Percentiles rank a stretch among this genome's conserved stretches.
Evolutionary conservation across 2,113 vertebrate genomes (phyloP).

Genomic region (Solea senegalensis): DNA sequence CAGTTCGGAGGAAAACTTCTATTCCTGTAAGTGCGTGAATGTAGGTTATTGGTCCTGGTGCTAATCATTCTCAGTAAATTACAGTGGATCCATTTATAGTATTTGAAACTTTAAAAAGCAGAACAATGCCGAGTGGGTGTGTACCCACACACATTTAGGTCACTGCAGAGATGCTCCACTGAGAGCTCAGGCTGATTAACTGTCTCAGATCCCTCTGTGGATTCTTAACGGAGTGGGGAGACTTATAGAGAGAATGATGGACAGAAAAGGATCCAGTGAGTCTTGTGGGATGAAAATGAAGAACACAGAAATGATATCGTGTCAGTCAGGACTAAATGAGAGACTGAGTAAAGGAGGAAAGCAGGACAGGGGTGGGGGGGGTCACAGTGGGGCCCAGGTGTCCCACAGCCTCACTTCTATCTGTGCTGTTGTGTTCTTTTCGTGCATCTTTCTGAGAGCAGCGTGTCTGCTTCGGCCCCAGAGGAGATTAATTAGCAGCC

Average conservation of each 20-base stretch:
- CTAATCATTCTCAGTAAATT: not conserved
- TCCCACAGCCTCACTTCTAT: slow-evolving; percentile 22
- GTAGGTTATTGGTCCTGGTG: not conserved
- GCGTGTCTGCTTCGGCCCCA: slow-evolving; percentile 46
- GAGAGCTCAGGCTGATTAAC: slow-evolving; percentile 39
- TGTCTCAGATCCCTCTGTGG: slow-evolving; percentile 4
- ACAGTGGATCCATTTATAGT: not conserved
- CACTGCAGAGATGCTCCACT: slow-evolving; percentile 30
- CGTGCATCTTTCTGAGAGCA: slow-evolving; percentile 71
- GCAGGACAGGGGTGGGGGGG: not conserved
- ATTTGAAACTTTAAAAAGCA: slow-evolving; percentile 14
- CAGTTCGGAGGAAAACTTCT: not conserved
- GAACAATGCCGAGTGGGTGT: not conserved
- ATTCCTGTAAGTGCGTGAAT: not conserved
- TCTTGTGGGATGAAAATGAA: not conserved
- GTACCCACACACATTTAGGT: slow-evolving; percentile 35
- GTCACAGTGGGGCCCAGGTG: not conserved
- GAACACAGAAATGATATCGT: not conserved
- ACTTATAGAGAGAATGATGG: slow-evolving; percentile 2
- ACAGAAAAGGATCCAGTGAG: not conserved
- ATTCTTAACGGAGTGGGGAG: slow-evolving; percentile 1
- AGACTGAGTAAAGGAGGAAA: slow-evolving; percentile 8
- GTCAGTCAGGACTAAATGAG: slow-evolving; percentile 11
- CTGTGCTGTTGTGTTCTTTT: slow-evolving; percentile 44
- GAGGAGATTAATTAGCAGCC: slow-evolving; percentile 73